A percentile compares a stretch with the other conserved stretches of the same genome.
These are phyloP conservation scores for Pungitius pungitius DNA, from an alignment of 2,113 vertebrate genomes.

Conservation along the genomic window DNA sequence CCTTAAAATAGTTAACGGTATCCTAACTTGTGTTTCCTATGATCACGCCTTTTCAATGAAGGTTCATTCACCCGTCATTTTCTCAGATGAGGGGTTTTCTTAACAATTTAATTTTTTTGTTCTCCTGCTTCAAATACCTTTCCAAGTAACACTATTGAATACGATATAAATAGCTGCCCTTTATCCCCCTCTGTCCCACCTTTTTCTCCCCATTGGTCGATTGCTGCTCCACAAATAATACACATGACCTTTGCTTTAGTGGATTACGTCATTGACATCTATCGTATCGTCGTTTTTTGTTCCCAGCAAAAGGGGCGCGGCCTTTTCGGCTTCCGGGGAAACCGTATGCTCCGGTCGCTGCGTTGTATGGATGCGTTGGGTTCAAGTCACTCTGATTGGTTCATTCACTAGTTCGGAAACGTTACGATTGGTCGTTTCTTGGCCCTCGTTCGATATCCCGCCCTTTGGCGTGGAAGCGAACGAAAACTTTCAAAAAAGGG, in stretches of 20 bases:
- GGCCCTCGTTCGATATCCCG: background rate
- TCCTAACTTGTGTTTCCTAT: no score
- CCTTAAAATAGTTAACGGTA: no score
- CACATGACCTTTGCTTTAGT: background rate
- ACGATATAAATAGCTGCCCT: background rate
- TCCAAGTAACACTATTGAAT: no score
- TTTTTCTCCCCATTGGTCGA: background rate
- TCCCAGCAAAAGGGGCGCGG: background rate
- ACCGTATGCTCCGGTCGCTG: background rate
- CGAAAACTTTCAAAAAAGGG: conserved; percentile 8
- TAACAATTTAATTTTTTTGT: no score
- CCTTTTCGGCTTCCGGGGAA: background rate
- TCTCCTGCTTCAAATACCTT: no score
- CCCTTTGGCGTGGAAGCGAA: background rate
- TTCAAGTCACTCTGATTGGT: conserved; percentile 38
- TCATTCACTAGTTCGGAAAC: fast-evolving
- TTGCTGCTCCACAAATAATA: background rate
- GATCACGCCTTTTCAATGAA: no score
- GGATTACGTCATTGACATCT: background rate
- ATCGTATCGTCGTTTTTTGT: background rate
- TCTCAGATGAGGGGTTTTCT: no score
- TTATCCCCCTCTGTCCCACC: background rate
- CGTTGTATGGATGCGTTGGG: fast-evolving
- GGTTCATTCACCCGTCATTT: no score
- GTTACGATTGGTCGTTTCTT: conserved; percentile 40